Percentiles rank a stretch among this genome's conserved stretches.
phyloP scores from a whole-genome alignment of 2,797 vertebrate species.

The Cossypha niveicapilla region DNA sequence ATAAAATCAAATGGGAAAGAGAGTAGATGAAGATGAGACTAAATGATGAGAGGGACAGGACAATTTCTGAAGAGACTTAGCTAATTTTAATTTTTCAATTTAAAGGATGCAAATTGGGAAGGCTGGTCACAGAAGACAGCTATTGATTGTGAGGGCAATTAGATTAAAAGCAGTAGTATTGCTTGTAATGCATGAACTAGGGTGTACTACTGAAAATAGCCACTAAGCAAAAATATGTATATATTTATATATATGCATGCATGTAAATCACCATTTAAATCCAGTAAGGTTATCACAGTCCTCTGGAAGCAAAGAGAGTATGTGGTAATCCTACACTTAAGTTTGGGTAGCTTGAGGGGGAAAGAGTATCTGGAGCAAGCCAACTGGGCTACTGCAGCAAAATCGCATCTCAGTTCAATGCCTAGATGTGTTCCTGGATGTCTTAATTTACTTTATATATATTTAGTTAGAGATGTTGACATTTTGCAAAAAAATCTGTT shows the following conservation, averaged over 20 bases:
- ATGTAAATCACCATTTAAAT: background rate
- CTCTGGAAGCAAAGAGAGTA: background rate
- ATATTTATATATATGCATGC: background rate
- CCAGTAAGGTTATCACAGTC: background rate
- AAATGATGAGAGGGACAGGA: background rate
- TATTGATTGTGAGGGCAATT: background rate
- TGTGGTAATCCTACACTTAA: background rate
- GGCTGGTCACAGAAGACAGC: background rate
- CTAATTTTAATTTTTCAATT: background rate
- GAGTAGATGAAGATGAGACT: background rate
- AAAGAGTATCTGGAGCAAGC: background rate
- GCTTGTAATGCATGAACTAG: background rate
- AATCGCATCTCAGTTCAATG: background rate
- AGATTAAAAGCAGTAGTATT: background rate
- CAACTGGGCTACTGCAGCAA: background rate
- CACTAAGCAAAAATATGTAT: background rate
- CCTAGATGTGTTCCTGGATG: rapidly evolving
- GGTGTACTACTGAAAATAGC: background rate
- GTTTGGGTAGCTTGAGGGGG: background rate
- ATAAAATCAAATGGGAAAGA: background rate
- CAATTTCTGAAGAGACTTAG: background rate
- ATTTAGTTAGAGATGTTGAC: background rate
- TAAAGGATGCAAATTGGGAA: background rate
- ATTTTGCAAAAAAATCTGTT: background rate
- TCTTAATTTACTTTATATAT: background rate